Base-by-base conservation (phyloP, 1,140 invertebrate species). In the Matsumurasca onukii region DNA sequence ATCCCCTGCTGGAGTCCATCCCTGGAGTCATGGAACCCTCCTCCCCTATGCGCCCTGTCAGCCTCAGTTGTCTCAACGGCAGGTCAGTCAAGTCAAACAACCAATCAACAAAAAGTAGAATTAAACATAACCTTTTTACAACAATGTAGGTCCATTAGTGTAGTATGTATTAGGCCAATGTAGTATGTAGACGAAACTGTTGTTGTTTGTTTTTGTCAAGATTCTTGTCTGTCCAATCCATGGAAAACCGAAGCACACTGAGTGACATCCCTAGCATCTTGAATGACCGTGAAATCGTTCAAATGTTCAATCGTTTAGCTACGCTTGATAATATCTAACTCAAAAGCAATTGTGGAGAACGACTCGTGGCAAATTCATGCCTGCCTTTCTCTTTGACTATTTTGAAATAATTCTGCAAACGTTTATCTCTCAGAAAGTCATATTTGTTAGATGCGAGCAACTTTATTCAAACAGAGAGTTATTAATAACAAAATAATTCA, bases 1-100 rank as follows among this genome's bases (percentile, higher is more conserved):
- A 94, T 76, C 83, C 88, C 0, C 81, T 94, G 49, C 84, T 87
- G 77, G 90, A 91, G 77, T 85, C 86, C 66, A 79, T 88, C 61
- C 81, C 89, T 34, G 82, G 84, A 1, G 84, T 86, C 68, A 81
- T 88, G 45, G 82, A 83, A 17, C 77, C 77, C 9, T 82, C 82
- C 25, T 82, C 85, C 39, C 81, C 83, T 27, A 77, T 82, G 68
- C 39, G 51, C 30, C 86, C 86, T 69, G 80, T 83, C 31, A 85
- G 85, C 69, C 77, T 89, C 67, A 88, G 83, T 74, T 88, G 87
- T 74, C 82, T 88, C 67, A 88, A 87, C 75, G 83, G 83, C 78
- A 88, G 86, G 86, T 88, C 72, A 76, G 30, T 52, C 57, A n/a
- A n/a, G n/a, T n/a, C n/a, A n/a, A n/a, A n/a, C n/a, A n/a, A n/a